These are phyloP conservation scores for Ochropleura plecta DNA, from an alignment of 2,888 invertebrate species.

Conservation along the genomic window DNA sequence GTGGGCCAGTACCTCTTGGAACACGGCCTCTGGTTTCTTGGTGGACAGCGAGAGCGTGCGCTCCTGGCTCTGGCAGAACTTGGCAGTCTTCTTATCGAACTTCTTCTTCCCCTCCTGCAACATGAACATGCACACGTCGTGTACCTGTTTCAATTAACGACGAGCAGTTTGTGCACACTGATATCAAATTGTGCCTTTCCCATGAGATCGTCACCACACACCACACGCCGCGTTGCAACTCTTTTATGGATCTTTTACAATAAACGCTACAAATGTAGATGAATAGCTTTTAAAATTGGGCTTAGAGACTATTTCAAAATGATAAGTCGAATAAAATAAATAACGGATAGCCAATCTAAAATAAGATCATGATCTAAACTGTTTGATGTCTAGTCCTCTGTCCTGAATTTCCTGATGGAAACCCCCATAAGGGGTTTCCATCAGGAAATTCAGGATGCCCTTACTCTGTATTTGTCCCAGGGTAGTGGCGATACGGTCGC, in stretches of 20 bases:
- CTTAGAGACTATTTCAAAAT: not conserved
- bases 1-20: conserved; percentile 95
- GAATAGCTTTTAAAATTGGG: not conserved
- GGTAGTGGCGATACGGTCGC: not conserved
- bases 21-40: conserved; percentile 96
- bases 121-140: conserved; percentile 57
- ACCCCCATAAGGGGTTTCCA: too few species aligned
- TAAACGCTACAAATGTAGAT: not conserved
- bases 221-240: not conserved
- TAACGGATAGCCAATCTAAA: not conserved
- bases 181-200: not conserved
- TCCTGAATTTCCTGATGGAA: too few species aligned
- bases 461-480: not conserved
- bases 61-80: conserved; percentile 99
- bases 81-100: conserved; percentile 99
- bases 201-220: not conserved
- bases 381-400: not conserved
- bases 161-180: not conserved
- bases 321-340: not conserved
- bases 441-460: not conserved
- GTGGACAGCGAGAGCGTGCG: conserved; percentile 97
- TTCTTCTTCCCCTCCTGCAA: conserved; percentile 97
- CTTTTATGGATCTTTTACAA: not conserved
- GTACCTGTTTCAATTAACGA: not conserved
- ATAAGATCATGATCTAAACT: not conserved